phyloP scores from a whole-genome alignment of 1,140 invertebrate genomes.

The Nixonia krombeini region DNA sequence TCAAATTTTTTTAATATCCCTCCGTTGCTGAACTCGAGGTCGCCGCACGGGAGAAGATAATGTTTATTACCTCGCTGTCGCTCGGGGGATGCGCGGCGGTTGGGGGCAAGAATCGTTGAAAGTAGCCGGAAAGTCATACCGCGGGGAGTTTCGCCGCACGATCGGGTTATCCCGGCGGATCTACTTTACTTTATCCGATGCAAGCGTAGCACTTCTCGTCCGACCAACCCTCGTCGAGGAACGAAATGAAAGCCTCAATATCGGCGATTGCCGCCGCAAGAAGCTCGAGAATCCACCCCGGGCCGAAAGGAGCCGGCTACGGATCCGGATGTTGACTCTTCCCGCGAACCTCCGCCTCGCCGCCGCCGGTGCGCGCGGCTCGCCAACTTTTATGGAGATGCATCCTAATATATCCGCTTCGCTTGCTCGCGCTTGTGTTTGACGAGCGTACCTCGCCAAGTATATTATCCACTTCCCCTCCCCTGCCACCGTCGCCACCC shows the following conservation, averaged over 20 bases:
- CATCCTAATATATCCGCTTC: conserved; percentile 70
- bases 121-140: conserved; percentile 40
- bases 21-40: too few species aligned
- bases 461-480: conserved; percentile 64
- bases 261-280: conserved; percentile 71
- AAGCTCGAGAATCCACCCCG: conserved; percentile 57
- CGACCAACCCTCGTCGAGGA: conserved; percentile 51
- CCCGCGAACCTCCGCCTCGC: conserved; percentile 23
- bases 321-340: conserved; percentile 67
- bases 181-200: conserved; percentile 46
- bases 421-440: conserved; percentile 72
- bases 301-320: conserved; percentile 53
- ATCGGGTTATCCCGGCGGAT: conserved; percentile 43
- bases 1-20: too few species aligned
- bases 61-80: too few species aligned
- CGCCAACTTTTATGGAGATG: conserved; percentile 72
- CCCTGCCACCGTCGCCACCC: conserved; percentile 34
- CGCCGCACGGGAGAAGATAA: too few species aligned
- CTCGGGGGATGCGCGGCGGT: too few species aligned
- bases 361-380: conserved; percentile 41
- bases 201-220: conserved; percentile 41
- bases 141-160: too few species aligned
- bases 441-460: conserved; percentile 70
- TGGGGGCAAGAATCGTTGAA: conserved; percentile 20
- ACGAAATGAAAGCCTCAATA: conserved; percentile 72